Percentiles rank a stretch among this genome's conserved stretches.
Evolutionary conservation across 2,888 invertebrate species (phyloP).

Genomic region (Eugnorisma glareosa): DNA sequence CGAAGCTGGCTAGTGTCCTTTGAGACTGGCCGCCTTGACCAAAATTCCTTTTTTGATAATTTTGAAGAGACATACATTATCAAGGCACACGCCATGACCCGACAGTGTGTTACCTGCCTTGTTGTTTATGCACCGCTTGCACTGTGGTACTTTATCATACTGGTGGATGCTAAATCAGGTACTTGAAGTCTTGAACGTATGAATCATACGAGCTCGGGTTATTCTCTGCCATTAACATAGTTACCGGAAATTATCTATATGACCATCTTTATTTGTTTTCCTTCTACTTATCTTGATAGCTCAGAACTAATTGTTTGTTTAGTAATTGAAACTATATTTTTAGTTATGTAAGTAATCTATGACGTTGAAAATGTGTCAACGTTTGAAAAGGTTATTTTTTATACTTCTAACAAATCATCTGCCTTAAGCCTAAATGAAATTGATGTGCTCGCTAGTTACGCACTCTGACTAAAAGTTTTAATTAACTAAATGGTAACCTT

Average conservation of each 20-base stretch:
- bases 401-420: not conserved
- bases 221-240: conserved; percentile 39
- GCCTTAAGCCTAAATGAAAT: conserved; percentile 25
- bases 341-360: not conserved
- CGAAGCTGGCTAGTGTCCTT: not conserved
- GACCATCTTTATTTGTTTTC: conserved; percentile 23
- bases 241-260: conserved; percentile 33
- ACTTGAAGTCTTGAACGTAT: conserved; percentile 32
- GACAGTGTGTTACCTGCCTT: conserved; percentile 19
- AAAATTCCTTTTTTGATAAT: not conserved
- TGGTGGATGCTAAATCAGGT: conserved; percentile 35
- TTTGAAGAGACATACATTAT: not conserved
- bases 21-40: not conserved
- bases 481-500: conserved; percentile 45
- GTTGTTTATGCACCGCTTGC: conserved; percentile 39
- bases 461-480: conserved; percentile 32
- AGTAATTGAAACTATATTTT: conserved; percentile 12
- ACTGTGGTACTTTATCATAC: conserved; percentile 40
- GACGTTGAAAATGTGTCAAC: not conserved
- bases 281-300: conserved; percentile 25
- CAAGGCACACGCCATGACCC: too few species aligned
- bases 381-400: not conserved
- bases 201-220: conserved; percentile 46
- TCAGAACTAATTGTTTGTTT: conserved; percentile 27
- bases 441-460: conserved; percentile 10